Evolutionary conservation across 1,140 invertebrate species (phyloP), one percentile per base, ranked within the genome.

Genomic region (Chironomus striatipennis): DNA sequence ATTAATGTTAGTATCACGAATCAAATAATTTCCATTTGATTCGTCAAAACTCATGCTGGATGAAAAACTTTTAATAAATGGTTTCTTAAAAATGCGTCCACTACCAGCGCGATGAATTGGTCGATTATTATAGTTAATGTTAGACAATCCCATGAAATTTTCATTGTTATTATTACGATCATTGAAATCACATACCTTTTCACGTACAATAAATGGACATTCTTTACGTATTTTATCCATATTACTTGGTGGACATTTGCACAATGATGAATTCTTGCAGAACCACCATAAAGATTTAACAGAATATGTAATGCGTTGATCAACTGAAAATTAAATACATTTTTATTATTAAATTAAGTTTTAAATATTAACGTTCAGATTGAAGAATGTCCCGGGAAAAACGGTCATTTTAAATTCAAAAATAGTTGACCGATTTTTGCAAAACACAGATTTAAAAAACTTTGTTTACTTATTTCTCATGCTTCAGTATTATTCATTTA

Each of bases 251-350:
- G 74, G 15, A 77, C 76, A 79, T 80, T 81, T 42, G 81, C 77
- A 73, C 81, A 81, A 18, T 18, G 65, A 17, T 10, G 18, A 18
- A 20, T 70, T 70, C 18, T 70, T 18, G 20, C 20, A 70, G 18
- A 70, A 70, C 65, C 65, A 70, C 65, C 65, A 70, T 8, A 80
- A 80, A 77, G 79, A 80, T 73, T 79, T 81, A 12, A 81, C 78
- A 77, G 80, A 81, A 74, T 78, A 81, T 73, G 81, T 78, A 75
- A 82, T 77, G 75, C 79, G 80, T 73, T 82, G 81, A 75, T 81
- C 77, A 75, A 80, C 79, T 74, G 81, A 81, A 72, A 80, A 15
- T 24, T 10, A 70, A 74, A 67, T 1, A 5, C 24, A 5, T 34
- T 1, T 5, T 1, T 5, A 34, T 34, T 34, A 34, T 34, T 34